A percentile compares a stretch with the other conserved stretches of the same genome.
These are phyloP conservation scores for Elachura formosa DNA, from an alignment of 2,113 vertebrate species.

Conservation along the genomic window DNA sequence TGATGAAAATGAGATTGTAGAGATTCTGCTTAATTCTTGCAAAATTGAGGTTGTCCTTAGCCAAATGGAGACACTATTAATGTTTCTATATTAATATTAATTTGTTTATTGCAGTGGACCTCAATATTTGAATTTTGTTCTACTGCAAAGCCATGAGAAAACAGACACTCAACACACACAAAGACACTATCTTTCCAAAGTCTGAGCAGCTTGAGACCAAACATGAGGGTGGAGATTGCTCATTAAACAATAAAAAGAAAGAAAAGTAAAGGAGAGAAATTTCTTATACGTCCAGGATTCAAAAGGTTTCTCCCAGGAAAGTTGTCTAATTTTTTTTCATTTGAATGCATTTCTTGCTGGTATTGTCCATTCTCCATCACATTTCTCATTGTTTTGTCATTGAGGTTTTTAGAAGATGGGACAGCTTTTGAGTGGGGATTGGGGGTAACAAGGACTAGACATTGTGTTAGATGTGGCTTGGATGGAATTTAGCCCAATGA, in stretches of 20 bases:
- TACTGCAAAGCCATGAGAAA: neutral
- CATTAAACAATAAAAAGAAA: neutral
- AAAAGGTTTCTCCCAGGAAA: neutral
- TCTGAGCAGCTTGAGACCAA: neutral
- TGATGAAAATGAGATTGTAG: neutral
- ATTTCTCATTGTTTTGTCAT: neutral
- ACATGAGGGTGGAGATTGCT: neutral
- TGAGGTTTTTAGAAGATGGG: neutral
- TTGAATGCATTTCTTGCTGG: neutral
- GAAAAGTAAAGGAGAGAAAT: neutral
- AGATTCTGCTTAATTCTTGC: neutral
- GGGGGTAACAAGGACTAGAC: neutral
- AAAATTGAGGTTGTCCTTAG: neutral
- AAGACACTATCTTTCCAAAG: neutral
- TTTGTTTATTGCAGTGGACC: neutral
- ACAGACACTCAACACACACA: neutral
- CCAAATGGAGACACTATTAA: accelerated
- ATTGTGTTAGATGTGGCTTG: neutral
- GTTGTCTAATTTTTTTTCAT: neutral
- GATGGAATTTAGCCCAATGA: neutral
- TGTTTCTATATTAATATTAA: neutral
- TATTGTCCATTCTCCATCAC: neutral
- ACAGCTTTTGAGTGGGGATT: neutral
- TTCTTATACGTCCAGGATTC: neutral
- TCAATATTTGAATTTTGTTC: neutral